Evolutionary conservation across 2,113 vertebrate genomes (phyloP), one percentile per base, ranked within the genome.

Genomic region (Pitta sordida): DNA sequence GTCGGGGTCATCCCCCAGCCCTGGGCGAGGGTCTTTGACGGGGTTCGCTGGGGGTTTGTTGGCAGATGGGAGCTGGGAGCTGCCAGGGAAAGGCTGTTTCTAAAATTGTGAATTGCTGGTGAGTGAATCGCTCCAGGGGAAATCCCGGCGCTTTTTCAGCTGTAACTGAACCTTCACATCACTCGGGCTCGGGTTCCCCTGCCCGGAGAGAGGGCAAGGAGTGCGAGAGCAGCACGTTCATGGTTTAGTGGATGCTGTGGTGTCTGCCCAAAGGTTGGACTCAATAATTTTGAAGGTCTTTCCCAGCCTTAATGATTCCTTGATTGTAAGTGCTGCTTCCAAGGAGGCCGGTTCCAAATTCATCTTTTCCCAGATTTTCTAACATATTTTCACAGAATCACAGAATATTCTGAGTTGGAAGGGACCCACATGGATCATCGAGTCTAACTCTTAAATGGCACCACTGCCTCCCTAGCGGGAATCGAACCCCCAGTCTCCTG

Each of bases 311-410:
- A 0, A 11, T 1, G 5, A 4, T 9, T 12, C 41, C 22, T 5
- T n/a, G 44, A 44, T 41, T n/a, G 7, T 0, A 2, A 36, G 5
- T 2, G 30, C 44, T 58, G n/a, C 29, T 73, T 23, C 30, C 4
- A 3, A 5, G 29, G 70, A 36, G 26, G 20, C 26, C 22, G 49
- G 0, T 10, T 41, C 70, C 7, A 4, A 15, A 24, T 19, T 39
- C 3, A 0, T 0, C 0, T 30, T 39, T 9, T 41, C 68, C 41
- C 6, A 2, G 10, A 1, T 58, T 22, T 59, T 34, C 30, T 6
- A 8, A 41, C 11, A 0, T 43, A 43, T 43, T 43, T n/a, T n/a
- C n/a, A n/a, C n/a, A n/a, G n/a, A n/a, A n/a, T n/a, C n/a, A n/a
- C n/a, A n/a, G n/a, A n/a, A n/a, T n/a, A n/a, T n/a, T n/a, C n/a